Evolutionary conservation across 2,888 invertebrate genomes (phyloP), one percentile per base, ranked within the genome.

Genomic region (Epinotia demarniana): DNA sequence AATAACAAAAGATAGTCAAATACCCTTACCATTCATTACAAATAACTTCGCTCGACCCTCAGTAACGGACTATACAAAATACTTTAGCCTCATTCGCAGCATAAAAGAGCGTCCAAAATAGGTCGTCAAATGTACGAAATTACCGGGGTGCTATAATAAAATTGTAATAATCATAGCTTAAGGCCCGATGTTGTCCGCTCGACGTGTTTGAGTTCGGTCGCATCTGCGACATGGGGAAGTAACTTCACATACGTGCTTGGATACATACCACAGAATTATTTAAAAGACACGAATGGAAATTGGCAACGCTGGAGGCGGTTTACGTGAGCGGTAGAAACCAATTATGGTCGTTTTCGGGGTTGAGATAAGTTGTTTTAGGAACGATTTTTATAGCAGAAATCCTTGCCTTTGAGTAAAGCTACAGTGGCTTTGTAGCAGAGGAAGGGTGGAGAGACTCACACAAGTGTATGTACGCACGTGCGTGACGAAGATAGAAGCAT

Each of bases 81-180:
- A 60, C 63, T 64, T 57, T 68, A 49, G 69, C 39, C 60, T 63
- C 46, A 58, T 74, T 70, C 49, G 13, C n/a, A 43, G 66, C 60
- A 60, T 53, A 39, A 75, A 74, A n/a, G 64, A 67, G 61, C 61
- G 57, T 67, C 75, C 55, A 67, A 67, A 75, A 66, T 75, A 75
- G 63, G 70, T 71, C 75, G 53, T 75, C 67, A 62, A 72, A 66
- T 64, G 75, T 75, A 71, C 53, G 55, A 66, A 71, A 75, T 72
- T 75, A 67, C 72, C 66, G 43, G 53, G 70, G 53, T 49, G 39
- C 66, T 60, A 46, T 67, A 72, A 67, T 75, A 72, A 75, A 75
- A 75, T 75, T 62, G 75, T 57, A 72, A 75, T 75, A 72, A 75
- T 75, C 75, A 72, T 75, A 72, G 71, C 75, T 67, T 75, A 46